Evolutionary conservation across 1,140 invertebrate species (phyloP).

Genomic region (Adelges cooleyi): DNA sequence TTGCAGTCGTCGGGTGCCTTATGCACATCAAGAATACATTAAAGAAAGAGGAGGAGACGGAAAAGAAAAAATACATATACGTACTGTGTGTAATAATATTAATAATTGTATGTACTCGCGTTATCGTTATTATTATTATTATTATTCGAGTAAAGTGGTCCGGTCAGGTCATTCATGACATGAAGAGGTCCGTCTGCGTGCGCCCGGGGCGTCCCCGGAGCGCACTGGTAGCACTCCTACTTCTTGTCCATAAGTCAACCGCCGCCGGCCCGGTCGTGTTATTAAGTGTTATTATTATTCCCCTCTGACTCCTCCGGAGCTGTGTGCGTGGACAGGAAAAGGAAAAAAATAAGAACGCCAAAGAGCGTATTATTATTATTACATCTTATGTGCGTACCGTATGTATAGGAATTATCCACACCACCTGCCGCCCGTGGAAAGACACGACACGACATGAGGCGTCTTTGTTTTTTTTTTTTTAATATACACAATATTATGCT

Average conservation of each 20-base stretch:
- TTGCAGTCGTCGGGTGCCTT: constrained; percentile 17
- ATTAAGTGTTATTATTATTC: constrained; percentile 26
- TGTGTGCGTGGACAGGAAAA: not conserved
- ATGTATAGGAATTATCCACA: too few relatives aligned
- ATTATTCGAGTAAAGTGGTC: constrained; percentile 22
- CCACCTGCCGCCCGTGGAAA: too few relatives aligned
- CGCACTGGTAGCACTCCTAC: constrained; percentile 3
- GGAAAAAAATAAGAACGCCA: too few relatives aligned
- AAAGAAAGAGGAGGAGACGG: not conserved
- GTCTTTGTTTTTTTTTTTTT: too few relatives aligned
- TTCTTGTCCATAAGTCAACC: not conserved
- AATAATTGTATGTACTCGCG: not conserved
- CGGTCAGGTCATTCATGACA: constrained; percentile 21
- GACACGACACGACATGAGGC: too few relatives aligned
- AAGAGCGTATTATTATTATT: too few relatives aligned
- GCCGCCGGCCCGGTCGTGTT: not conserved
- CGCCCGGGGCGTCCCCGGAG: not conserved
- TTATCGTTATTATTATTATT: constrained; percentile 20
- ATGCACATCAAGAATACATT: constrained; percentile 27
- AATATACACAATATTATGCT: too few relatives aligned
- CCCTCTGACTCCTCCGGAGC: not conserved
- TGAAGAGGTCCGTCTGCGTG: constrained; percentile 8
- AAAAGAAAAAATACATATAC: not conserved
- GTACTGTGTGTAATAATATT: too few relatives aligned
- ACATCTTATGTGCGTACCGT: too few relatives aligned